These are phyloP conservation scores for Perognathus longimembris DNA, from an alignment of 2,113 vertebrate genomes.

Conservation along the genomic window DNA sequence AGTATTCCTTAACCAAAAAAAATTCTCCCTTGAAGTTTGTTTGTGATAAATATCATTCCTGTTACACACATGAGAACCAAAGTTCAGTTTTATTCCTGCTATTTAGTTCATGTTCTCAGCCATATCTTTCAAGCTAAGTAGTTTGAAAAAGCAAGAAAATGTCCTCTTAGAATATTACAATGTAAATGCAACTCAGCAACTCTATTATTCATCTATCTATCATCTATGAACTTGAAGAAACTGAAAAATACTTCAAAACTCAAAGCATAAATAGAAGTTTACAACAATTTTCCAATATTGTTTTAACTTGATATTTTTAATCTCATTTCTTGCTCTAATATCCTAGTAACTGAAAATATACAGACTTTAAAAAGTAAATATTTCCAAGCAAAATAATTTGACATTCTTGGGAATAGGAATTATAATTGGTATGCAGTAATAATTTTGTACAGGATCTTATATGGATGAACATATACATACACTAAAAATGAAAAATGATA, in stretches of 20 bases:
- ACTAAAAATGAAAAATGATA: constrained; percentile 4
- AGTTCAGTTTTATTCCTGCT: constrained; percentile 6
- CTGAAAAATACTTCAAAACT: background rate
- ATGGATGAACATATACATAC: background rate
- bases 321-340: background rate
- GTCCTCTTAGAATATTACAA: background rate
- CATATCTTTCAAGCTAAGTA: background rate
- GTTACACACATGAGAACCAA: background rate
- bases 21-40: constrained; percentile 6
- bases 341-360: background rate
- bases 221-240: background rate
- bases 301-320: constrained; percentile 3
- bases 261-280: background rate
- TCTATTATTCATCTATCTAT: no score
- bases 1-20: background rate
- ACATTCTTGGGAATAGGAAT: background rate
- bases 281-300: background rate
- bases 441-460: background rate
- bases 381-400: background rate
- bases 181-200: background rate
- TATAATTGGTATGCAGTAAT: background rate
- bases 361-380: background rate
- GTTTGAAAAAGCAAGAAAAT: background rate
- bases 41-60: background rate
- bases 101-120: background rate